Evolutionary conservation across 2,113 vertebrate genomes (phyloP).

Genomic region (Spea bombifrons): DNA sequence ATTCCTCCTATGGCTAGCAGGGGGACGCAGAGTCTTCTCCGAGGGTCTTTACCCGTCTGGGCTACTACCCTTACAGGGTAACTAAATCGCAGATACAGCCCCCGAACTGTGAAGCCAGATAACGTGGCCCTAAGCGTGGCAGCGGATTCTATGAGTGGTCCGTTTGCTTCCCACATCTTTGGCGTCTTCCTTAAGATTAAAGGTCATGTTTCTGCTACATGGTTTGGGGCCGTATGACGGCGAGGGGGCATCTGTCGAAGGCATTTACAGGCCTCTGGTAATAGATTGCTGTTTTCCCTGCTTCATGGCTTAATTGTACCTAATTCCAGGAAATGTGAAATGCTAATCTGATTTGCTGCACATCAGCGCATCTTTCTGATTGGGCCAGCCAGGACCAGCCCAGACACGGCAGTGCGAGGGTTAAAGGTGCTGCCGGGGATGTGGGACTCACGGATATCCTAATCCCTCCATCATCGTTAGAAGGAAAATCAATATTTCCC

Average conservation of each 20-base stretch:
- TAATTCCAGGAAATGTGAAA: not conserved
- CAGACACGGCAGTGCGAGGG: not conserved
- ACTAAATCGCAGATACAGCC: too few species aligned
- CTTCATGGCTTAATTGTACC: not conserved
- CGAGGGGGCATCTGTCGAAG: not conserved
- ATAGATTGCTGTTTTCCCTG: not conserved
- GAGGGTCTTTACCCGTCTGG: not conserved
- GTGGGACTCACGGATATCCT: not conserved
- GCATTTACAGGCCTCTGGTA: not conserved
- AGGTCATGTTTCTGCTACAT: too few species aligned
- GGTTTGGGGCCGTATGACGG: not conserved
- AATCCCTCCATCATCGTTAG: not conserved
- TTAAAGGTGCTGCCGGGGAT: not conserved
- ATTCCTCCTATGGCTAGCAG: not conserved
- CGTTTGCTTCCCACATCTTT: too few species aligned
- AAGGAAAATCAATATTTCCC: constrained; percentile 28
- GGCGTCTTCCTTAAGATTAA: too few species aligned
- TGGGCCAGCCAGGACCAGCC: not conserved
- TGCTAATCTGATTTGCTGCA: not conserved
- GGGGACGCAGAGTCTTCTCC: not conserved
- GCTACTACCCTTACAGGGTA: not conserved
- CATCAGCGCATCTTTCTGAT: not conserved
- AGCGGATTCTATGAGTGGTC: too few species aligned
- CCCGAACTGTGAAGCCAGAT: too few species aligned
- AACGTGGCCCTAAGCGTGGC: too few species aligned